These are phyloP conservation scores for Phrynocephalus forsythii DNA, from an alignment of 2,797 vertebrate species.

Conservation along the genomic window DNA sequence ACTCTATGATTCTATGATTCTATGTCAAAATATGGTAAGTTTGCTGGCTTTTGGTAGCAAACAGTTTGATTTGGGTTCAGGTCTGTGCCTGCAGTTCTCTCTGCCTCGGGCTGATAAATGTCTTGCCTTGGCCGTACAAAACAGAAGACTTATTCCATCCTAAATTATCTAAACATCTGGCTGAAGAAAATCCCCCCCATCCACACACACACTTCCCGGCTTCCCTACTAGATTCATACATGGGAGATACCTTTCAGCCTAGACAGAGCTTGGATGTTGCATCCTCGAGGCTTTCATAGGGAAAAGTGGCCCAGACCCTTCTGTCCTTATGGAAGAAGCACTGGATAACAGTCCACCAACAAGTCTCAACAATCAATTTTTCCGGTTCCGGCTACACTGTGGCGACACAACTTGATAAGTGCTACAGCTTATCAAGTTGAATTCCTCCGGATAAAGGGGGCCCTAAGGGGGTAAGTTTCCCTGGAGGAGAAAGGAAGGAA, in stretches of 20 bases:
- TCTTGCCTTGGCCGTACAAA: neutral
- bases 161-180: conserved; percentile 7
- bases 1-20: neutral
- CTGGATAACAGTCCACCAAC: neutral
- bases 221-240: neutral
- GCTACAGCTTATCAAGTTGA: too few relatives aligned
- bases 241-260: neutral
- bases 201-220: neutral
- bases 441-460: too few relatives aligned
- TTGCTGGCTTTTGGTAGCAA: neutral
- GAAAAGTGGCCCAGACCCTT: neutral
- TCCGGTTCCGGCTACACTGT: too few relatives aligned
- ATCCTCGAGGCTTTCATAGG: neutral
- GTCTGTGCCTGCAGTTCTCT: neutral
- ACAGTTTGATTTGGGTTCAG: neutral
- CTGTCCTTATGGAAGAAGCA: neutral
- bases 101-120: neutral
- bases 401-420: too few relatives aligned
- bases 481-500: too few relatives aligned
- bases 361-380: neutral
- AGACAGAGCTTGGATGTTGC: neutral
- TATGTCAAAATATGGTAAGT: neutral
- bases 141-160: neutral
- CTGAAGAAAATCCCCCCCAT: neutral
- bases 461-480: too few relatives aligned